Evolutionary conservation across 1,140 invertebrate genomes (phyloP).

Genomic region (Nasonia giraulti): DNA sequence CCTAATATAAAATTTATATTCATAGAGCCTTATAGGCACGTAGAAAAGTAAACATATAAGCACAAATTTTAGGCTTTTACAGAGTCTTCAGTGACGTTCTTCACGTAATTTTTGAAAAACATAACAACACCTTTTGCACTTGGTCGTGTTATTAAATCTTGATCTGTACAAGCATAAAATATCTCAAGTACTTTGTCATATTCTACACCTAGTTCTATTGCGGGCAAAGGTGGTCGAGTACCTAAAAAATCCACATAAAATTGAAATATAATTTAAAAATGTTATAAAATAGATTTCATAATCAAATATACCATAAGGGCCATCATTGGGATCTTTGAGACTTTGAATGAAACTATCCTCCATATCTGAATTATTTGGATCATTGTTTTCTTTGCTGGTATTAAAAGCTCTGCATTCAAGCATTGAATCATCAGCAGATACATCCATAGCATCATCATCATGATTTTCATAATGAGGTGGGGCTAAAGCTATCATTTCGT

Average conservation of each 20-base stretch:
- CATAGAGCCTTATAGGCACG: background rate
- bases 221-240: slow-evolving; percentile 81
- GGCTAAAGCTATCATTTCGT: slow-evolving; percentile 86
- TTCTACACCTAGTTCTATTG: slow-evolving; percentile 76
- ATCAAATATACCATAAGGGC: slow-evolving; percentile 57
- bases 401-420: slow-evolving; percentile 38
- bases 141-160: slow-evolving; percentile 77
- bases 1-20: slow-evolving; percentile 1
- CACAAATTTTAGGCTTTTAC: background rate
- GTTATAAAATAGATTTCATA: slow-evolving; percentile 24
- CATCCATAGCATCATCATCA: slow-evolving; percentile 63
- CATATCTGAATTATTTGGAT: slow-evolving; percentile 58
- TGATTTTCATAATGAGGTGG: slow-evolving; percentile 77
- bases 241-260: slow-evolving; percentile 68
- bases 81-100: slow-evolving; percentile 31
- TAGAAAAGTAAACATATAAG: background rate
- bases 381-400: slow-evolving; percentile 56
- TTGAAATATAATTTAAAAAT: background rate
- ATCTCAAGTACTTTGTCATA: slow-evolving; percentile 81
- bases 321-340: slow-evolving; percentile 46
- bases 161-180: slow-evolving; percentile 83
- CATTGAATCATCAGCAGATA: slow-evolving; percentile 58
- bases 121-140: slow-evolving; percentile 74
- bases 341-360: slow-evolving; percentile 55
- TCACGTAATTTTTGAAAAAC: slow-evolving; percentile 65